Base-by-base conservation (phyloP, 2,797 vertebrate species). In the Protosalanx chinensis region DNA sequence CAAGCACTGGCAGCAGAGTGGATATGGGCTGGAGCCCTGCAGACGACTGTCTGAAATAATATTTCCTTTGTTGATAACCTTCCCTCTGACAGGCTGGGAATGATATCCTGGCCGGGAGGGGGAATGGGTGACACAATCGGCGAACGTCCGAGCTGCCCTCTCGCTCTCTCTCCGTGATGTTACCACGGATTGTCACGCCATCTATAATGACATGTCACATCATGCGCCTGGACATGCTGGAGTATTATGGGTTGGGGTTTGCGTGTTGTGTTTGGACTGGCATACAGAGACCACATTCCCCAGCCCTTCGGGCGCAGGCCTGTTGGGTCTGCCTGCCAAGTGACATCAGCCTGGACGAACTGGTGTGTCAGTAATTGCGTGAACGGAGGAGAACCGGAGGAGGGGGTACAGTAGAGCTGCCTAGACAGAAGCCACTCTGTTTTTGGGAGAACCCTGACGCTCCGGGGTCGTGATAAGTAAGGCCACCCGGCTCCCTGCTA, bases 41-140 rank as follows among this genome's bases (percentile, higher is more conserved):
- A 66, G 77, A 70, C 67, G 56, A 12, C 18, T 32, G 29, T 78
- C 82, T 82, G 77, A 73, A 83, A 84, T 74, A 84, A 81, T 75
- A 82, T 80, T 84, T 74, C 74, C 72, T 73, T 49, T 72, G 66
- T 70, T 64, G 77, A 84, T 78, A 76, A 76, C 63, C 72, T 10
- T 63, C 68, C 35, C 74, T 49, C 60, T 70, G 74, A 63, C 65
- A 72, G 63, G 32, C 76, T 67, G 67, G 72, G 69, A 81, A 68
- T 74, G 68, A 63, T 74, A 68, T 71, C 58, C 72, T 72, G 75
- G 72, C 20, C 13, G 73, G 71, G 53, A 51, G 70, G 74, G 79
- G 27, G 35, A 63, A 64, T 73, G 71, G 51, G n/a, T 0, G 60
- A 32, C 23, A 27, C 23, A 27, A 27, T 27, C 23, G 23, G 23